Conservation (phyloP, 2,888 invertebrate genomes). For the Chymomyza fuscimana region DNA sequence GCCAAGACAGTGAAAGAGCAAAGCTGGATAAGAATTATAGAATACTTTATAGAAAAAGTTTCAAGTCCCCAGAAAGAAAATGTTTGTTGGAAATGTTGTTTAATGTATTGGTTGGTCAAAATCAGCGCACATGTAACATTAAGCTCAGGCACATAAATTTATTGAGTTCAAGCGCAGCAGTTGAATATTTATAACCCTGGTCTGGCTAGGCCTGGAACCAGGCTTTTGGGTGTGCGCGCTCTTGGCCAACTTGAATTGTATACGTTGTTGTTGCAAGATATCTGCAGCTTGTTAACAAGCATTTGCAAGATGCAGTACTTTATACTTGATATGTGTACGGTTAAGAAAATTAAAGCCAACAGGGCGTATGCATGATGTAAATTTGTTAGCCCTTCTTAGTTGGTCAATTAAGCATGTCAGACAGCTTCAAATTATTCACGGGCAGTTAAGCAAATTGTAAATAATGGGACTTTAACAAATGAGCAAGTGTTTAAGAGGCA, state of each 20-base stretch:
- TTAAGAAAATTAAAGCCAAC: not conserved
- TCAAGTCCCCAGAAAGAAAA: not conserved
- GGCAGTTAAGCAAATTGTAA: not conserved
- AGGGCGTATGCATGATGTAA: not conserved
- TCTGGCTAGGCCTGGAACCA: not conserved
- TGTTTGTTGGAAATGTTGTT: conserved; percentile 6
- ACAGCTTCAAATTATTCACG: not conserved
- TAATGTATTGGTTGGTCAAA: not conserved
- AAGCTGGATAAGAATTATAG: not conserved
- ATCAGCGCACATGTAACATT: not conserved
- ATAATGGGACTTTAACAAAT: not conserved
- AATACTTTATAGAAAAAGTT: not conserved
- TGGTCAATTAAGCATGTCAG: not conserved
- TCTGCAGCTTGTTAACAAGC: not conserved
- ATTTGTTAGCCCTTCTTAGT: not conserved
- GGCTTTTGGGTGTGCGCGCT: not conserved
- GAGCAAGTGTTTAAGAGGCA: not conserved
- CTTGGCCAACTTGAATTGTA: not conserved
- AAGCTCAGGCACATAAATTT: conserved; percentile 60
- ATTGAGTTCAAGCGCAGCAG: conserved; percentile 64
- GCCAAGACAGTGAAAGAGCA: conserved; percentile 11
- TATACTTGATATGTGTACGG: not conserved
- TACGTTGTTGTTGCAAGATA: not conserved
- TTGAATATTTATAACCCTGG: conserved; percentile 54
- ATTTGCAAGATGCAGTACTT: not conserved